Evolutionary conservation across 2,113 vertebrate genomes (phyloP).

Genomic region (Uropsilus gracilis): DNA sequence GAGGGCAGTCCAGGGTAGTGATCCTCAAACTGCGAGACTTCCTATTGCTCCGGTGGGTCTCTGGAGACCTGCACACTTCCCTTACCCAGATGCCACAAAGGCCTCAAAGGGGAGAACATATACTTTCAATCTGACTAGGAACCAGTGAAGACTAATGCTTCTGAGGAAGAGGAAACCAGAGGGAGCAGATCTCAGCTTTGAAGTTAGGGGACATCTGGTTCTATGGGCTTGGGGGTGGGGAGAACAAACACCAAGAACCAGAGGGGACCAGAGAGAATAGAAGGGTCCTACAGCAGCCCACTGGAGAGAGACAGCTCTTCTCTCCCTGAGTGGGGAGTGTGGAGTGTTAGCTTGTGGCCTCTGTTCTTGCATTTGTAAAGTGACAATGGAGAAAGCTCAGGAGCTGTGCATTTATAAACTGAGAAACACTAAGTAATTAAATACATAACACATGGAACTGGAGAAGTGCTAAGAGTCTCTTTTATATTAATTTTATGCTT

Average conservation of each 20-base stretch:
- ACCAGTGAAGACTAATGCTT: background rate
- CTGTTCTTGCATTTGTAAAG: background rate
- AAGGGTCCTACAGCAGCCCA: background rate
- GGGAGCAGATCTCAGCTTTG: background rate
- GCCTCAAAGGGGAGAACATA: background rate
- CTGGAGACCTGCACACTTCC: background rate
- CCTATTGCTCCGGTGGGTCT: rapidly evolving
- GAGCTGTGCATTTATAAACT: background rate
- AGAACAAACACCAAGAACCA: too few species aligned
- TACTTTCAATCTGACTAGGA: background rate
- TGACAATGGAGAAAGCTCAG: background rate
- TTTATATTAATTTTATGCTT: background rate
- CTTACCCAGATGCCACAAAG: background rate
- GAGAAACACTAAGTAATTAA: background rate
- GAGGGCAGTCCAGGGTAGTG: rapidly evolving
- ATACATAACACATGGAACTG: background rate
- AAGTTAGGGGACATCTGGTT: too few species aligned
- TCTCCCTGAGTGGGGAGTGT: background rate
- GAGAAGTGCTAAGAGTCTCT: background rate
- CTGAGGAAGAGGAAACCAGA: background rate
- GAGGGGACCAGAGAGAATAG: too few species aligned
- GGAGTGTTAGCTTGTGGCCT: background rate
- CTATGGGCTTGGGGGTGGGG: background rate
- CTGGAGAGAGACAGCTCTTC: rapidly evolving
- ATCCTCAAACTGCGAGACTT: background rate